These are phyloP conservation scores for Limonius californicus DNA, from an alignment of 1,140 invertebrate genomes.

Conservation along the genomic window DNA sequence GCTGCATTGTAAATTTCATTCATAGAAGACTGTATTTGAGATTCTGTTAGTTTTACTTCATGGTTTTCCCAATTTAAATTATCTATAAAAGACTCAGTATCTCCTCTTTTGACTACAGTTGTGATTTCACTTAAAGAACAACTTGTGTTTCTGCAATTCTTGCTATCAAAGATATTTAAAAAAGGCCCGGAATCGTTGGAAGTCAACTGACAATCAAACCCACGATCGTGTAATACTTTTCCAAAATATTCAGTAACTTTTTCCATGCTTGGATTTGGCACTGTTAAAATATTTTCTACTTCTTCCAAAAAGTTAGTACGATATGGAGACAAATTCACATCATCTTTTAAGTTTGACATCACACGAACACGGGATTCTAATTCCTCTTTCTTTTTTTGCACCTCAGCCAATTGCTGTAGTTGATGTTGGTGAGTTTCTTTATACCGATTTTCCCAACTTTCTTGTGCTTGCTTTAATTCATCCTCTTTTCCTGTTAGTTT, in stretches of 20 bases:
- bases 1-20: slow-evolving; percentile 40
- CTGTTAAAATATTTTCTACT: slow-evolving; percentile 50
- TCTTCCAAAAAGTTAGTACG: slow-evolving; percentile 54
- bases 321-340: slow-evolving; percentile 47
- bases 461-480: slow-evolving; percentile 53
- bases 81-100: slow-evolving; percentile 33
- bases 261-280: slow-evolving; percentile 12
- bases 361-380: slow-evolving; percentile 48
- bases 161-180: slow-evolving; percentile 31
- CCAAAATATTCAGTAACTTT: slow-evolving; percentile 23
- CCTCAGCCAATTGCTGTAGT: slow-evolving; percentile 52
- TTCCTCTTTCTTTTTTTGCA: slow-evolving; percentile 57
- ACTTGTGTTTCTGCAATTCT: slow-evolving; percentile 27
- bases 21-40: slow-evolving; percentile 35
- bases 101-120: slow-evolving; percentile 24
- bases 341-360: slow-evolving; percentile 40
- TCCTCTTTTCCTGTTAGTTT: slow-evolving; percentile 61
- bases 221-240: slow-evolving; percentile 30
- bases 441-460: slow-evolving; percentile 55
- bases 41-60: slow-evolving; percentile 30
- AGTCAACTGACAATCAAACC: slow-evolving; percentile 27
- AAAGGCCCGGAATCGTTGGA: slow-evolving; percentile 4
- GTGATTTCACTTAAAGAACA: slow-evolving; percentile 24
- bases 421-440: slow-evolving; percentile 38
- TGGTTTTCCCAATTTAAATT: slow-evolving; percentile 14